Base-by-base conservation (phyloP, 2,797 vertebrate species). In the Pygocentrus nattereri region DNA sequence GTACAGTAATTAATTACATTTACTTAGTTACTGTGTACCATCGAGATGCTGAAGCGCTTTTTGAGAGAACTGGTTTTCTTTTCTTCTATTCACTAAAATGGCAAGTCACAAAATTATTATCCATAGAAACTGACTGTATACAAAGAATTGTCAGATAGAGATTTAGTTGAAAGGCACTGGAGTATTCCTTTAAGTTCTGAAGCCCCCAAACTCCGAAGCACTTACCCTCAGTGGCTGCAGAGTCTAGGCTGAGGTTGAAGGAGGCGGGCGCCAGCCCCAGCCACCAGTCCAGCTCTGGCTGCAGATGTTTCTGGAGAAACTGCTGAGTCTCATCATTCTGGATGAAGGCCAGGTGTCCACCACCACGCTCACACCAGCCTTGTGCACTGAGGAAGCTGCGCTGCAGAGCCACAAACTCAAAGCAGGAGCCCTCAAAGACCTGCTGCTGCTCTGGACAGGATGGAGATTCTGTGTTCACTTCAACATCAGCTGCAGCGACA, bases 311-410 rank as follows among this genome's bases (percentile, higher is more conserved):
- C 90, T 96, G 94, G 72, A 99, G 92, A 89, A 99, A 98, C 82
- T 93, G 92, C 87, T 98, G 97, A 0, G 88, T 96, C 87, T 95
- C 95, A 81, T 97, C 93, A 1, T 96, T 95, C 38, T 90, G 91
- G 82, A 99, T 94, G 68, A 98, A 99, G 74, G 93, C 93, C 7
- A 99, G 82, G 70, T 98, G 97, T 72, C 98, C 97, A 25, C 97
- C 97, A 0, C 93, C 95, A 84, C 90, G 93, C 90, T 98, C 97
- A 73, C 97, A 99, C 97, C 97, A 98, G 31, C 89, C 90, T 92
- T 99, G 95, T 67, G 97, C 96, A 8, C 87, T 87, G 0, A 78
- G 87, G 84, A 97, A 97, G 38, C 94, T 90, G 12, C 41, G 91
- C 82, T 92, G 88, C 11, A 96, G 87, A n/a, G 81, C 86, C 71